Conservation (phyloP, 2,113 vertebrate genomes). For the Piaya cayana region DNA sequence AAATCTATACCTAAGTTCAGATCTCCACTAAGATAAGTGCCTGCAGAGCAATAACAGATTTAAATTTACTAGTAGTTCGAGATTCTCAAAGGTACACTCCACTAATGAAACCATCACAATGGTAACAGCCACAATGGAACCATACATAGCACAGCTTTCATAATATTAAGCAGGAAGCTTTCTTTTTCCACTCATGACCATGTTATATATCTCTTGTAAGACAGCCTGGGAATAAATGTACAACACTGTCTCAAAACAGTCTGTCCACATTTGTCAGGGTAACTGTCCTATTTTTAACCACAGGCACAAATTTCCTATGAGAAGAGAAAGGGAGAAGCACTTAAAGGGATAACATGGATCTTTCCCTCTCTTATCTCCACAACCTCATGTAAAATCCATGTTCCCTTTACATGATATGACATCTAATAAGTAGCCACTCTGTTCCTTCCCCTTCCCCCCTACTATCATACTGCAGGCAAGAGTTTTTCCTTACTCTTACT, state of each 20-base stretch:
- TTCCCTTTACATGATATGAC: not conserved
- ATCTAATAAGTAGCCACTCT: not conserved
- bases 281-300: not conserved
- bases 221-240: not conserved
- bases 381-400: not conserved
- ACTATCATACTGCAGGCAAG: not conserved
- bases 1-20: not conserved
- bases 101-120: not conserved
- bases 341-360: not conserved
- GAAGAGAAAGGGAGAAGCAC: not conserved
- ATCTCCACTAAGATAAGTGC: not conserved
- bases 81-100: not conserved
- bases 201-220: not conserved
- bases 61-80: not conserved
- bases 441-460: not conserved
- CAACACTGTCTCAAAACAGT: not conserved
- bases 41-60: not conserved
- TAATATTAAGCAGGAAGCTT: not conserved
- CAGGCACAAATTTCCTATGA: not conserved
- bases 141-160: not conserved
- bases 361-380: not conserved
- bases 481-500: not conserved
- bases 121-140: not conserved
- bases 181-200: not conserved
- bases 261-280: not conserved